phyloP scores from a whole-genome alignment of 2,113 vertebrate species.

The Oxyura jamaicensis region DNA sequence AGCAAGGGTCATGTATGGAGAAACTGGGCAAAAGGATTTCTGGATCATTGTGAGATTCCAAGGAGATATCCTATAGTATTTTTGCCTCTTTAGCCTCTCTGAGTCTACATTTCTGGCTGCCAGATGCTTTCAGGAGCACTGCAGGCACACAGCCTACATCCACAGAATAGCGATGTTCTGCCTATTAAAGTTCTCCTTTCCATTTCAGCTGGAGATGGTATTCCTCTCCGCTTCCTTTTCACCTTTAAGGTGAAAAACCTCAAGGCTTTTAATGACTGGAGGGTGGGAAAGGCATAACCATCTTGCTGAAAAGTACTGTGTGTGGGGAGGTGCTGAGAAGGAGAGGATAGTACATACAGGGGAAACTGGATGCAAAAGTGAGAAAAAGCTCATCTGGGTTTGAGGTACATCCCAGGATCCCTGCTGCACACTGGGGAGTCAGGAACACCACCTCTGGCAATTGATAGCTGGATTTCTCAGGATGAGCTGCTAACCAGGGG shows the following conservation, averaged over 20 bases:
- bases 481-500: neutral
- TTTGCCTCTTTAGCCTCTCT: neutral
- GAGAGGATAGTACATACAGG: neutral
- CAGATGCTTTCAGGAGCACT: neutral
- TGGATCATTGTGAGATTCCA: neutral
- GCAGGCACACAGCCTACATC: neutral
- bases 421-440: neutral
- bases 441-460: neutral
- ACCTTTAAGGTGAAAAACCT: neutral
- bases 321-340: neutral
- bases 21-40: constrained; percentile 47
- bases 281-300: neutral
- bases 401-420: neutral
- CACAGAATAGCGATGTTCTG: neutral
- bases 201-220: neutral
- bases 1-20: constrained; percentile 23
- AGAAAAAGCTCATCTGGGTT: neutral
- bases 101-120: neutral
- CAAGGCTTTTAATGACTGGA: neutral
- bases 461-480: neutral
- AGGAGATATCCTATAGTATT: neutral
- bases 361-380: accelerated
- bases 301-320: neutral
- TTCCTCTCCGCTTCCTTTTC: neutral
- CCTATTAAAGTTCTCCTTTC: neutral